Base-by-base conservation (phyloP, 2,888 invertebrate species). In the Nudaria mundana region DNA sequence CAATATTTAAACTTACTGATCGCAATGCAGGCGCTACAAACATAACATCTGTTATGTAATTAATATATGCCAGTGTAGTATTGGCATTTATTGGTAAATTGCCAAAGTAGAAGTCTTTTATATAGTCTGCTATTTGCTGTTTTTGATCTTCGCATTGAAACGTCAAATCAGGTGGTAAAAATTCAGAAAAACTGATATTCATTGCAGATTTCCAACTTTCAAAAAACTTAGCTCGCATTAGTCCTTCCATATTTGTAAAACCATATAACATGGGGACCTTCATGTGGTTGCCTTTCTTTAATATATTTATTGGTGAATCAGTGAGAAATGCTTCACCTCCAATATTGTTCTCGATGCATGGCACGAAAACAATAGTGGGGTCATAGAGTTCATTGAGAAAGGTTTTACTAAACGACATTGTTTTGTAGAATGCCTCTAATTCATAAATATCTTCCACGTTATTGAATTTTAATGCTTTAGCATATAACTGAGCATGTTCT, bases 171-270 rank as follows among this genome's bases (percentile, higher is more conserved):
- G 35, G 18, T 16, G 35, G 35, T 7, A 35, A 28, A 20, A 35
- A 35, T 3, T 35, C 28, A 7, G 28, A 20, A 20, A 35, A 35
- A 5, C 18, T 35, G 4, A 26, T 8, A 13, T 20, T 35, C 35
- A 35, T 35, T 13, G 18, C 25, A 13, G 24, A 5, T 18, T 28
- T 35, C 35, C 35, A 35, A 18, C 5, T 6, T 0, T 35, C 26
- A 18, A 35, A 35, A 20, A 20, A 18, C 8, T 7, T 3, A 3
- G 10, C 25, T 12, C 35, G 28, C 5, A 22, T 18, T 3, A 28
- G 6, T n/a, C 35, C 28, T 35, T 35, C 35, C 35, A 35, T 35
- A 20, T 35, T 35, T 5, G 35, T 11, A 18, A 35, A 35, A 5
- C 35, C 35, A 2, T 28, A 28, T 16, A 35, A 28, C 28, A 28